These are phyloP conservation scores for Piprites chloris DNA, from an alignment of 2,113 vertebrate species.

Conservation along the genomic window DNA sequence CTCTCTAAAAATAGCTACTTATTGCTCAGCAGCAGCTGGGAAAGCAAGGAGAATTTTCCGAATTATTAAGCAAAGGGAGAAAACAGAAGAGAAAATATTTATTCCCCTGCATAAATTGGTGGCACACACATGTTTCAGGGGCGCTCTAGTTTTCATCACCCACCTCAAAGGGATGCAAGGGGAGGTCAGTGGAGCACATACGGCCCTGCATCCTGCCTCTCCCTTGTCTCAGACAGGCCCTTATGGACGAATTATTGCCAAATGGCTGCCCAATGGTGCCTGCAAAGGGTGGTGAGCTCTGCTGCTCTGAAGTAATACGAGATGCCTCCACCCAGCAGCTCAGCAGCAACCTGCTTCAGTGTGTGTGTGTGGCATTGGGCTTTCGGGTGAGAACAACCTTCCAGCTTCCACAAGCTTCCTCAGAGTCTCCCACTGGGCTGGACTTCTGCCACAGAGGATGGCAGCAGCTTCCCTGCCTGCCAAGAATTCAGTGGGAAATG, in stretches of 20 bases:
- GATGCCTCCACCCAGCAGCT: background rate
- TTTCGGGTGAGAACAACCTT: background rate
- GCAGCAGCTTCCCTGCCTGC: background rate
- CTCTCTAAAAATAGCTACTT: slow-evolving; percentile 40
- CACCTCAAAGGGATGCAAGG: background rate
- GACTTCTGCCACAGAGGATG: background rate
- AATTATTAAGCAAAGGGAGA: slow-evolving; percentile 36
- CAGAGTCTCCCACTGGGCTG: background rate
- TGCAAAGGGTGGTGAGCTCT: background rate
- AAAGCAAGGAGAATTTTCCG: background rate
- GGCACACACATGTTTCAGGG: background rate
- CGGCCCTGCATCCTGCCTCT: fast-evolving
- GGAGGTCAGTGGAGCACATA: fast-evolving
- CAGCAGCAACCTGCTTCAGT: fast-evolving
- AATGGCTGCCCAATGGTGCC: background rate
- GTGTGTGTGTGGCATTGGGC: no score
- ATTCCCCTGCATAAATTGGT: background rate
- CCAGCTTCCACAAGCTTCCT: background rate
- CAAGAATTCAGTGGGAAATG: background rate
- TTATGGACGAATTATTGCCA: fast-evolving
- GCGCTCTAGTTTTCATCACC: background rate
- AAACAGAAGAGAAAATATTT: slow-evolving; percentile 28
- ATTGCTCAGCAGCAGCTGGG: slow-evolving; percentile 39
- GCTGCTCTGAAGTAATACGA: background rate
- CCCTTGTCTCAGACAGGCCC: background rate